phyloP scores from a whole-genome alignment of 2,888 invertebrate species.

The Drosophila quasianomalipes region DNA sequence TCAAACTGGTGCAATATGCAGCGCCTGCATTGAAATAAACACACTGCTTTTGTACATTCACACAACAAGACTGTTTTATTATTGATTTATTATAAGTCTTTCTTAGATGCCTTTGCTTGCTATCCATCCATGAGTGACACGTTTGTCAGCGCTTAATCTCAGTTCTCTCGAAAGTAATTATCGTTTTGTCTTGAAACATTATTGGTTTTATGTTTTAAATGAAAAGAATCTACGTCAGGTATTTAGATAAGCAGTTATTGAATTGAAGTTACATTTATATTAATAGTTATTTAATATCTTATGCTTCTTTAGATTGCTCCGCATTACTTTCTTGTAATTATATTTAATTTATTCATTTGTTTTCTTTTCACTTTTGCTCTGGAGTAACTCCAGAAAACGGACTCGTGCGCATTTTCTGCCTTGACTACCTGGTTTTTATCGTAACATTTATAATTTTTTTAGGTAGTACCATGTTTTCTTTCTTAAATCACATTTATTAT shows the following conservation, averaged over 20 bases:
- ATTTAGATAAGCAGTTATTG: constrained; percentile 84
- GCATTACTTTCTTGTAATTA: constrained; percentile 59
- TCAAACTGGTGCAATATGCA: neutral
- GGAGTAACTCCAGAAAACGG: constrained; percentile 38
- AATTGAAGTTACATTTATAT: constrained; percentile 77
- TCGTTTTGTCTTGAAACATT: constrained; percentile 55
- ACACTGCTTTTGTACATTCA: constrained; percentile 51
- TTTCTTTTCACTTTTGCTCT: constrained; percentile 37
- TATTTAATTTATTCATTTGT: constrained; percentile 39
- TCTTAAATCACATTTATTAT: constrained; percentile 81
- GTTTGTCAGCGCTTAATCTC: constrained; percentile 54
- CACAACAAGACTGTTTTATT: constrained; percentile 64
- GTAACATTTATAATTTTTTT: constrained; percentile 58
- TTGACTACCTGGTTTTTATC: constrained; percentile 55
- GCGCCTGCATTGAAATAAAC: constrained; percentile 11
- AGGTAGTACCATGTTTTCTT: constrained; percentile 72
- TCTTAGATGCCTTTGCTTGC: constrained; percentile 50
- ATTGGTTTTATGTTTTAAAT: constrained; percentile 63
- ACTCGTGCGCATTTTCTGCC: constrained; percentile 31
- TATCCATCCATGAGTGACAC: constrained; percentile 50
- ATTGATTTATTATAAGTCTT: constrained; percentile 65
- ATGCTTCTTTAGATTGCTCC: constrained; percentile 65
- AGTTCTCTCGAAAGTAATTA: constrained; percentile 56
- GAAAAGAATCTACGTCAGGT: constrained; percentile 84
- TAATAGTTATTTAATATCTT: constrained; percentile 69